Evolutionary conservation across 2,797 vertebrate species (phyloP), one percentile per base, ranked within the genome.

Genomic region (Syndactyla subalaris): DNA sequence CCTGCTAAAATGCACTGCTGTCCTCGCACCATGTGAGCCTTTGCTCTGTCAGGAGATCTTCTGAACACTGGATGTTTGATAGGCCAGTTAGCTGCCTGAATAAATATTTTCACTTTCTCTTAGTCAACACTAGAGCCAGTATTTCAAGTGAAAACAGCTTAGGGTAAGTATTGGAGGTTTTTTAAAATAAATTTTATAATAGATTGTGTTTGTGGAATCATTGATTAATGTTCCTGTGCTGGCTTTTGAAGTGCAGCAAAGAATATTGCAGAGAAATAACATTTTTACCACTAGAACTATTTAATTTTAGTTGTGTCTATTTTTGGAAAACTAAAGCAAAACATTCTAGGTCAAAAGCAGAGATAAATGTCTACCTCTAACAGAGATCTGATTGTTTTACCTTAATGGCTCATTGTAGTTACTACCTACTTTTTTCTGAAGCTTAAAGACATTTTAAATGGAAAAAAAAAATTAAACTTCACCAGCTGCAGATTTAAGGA

Each of bases 21-120:
- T 36, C 86, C 68, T 85, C 1, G 0, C 36, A 26, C 76, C 62
- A 0, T n/a, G 59, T 6, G 63, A 88, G 78, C 36, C 54, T 78
- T 92, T 86, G 89, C 79, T 89, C 73, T 93, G 92, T 81, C 85
- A 88, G 55, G 89, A 86, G 85, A 89, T 88, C 85, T 62, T 66
- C 45, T 62, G 61, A 85, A 65, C 16, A 15, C 68, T 66, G 89
- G 14, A 45, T 86, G 95, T 91, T 81, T 95, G 89, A 84, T 92
- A 89, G 73, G 87, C 65, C 82, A 65, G 14, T 49, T 81, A 78
- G 73, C 73, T 95, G 91, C 63, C 88, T 57, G 34, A 70, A 65
- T 58, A 94, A 96, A 92, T 88, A 85, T 86, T 94, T 91, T 84
- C 62, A 36, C 76, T 93, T 93, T 74, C 58, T 78, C 82, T 81